A percentile compares a stretch with the other conserved stretches of the same genome.
phyloP scores from a whole-genome alignment of 2,888 invertebrate species.

The Mythimna vitellina region DNA sequence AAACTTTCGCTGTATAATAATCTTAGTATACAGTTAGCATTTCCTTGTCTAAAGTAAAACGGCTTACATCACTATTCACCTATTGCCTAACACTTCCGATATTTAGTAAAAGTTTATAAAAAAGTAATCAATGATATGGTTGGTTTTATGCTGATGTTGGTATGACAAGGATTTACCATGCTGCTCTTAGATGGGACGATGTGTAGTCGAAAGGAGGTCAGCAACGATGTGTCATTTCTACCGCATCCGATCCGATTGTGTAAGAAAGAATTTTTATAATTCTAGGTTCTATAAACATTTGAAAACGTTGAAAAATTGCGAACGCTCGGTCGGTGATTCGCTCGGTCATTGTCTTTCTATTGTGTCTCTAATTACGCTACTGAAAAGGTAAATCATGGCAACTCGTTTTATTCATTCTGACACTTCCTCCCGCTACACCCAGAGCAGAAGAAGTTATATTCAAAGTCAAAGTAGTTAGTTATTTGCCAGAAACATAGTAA shows the following conservation, averaged over 20 bases:
- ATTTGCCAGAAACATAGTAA: too few species aligned
- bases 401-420: too few species aligned
- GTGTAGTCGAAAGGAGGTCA: slow-evolving; percentile 14
- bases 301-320: background rate
- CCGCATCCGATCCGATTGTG: background rate
- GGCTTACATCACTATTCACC: slow-evolving; percentile 43
- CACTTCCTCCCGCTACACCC: too few species aligned
- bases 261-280: background rate
- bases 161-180: slow-evolving; percentile 19
- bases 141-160: slow-evolving; percentile 22
- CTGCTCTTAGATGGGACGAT: background rate
- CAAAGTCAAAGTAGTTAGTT: too few species aligned
- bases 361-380: too few species aligned
- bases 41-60: slow-evolving; percentile 49
- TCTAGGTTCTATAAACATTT: background rate
- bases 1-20: slow-evolving; percentile 46
- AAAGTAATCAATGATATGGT: slow-evolving; percentile 42
- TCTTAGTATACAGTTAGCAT: slow-evolving; percentile 34
- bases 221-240: slow-evolving; percentile 12
- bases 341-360: too few species aligned
- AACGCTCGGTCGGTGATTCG: too few species aligned
- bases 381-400: too few species aligned
- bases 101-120: slow-evolving; percentile 46
- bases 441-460: too few species aligned
- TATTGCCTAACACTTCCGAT: slow-evolving; percentile 59